Evolutionary conservation across 2,888 invertebrate species (phyloP).

Genomic region (Dryococelus australis): DNA sequence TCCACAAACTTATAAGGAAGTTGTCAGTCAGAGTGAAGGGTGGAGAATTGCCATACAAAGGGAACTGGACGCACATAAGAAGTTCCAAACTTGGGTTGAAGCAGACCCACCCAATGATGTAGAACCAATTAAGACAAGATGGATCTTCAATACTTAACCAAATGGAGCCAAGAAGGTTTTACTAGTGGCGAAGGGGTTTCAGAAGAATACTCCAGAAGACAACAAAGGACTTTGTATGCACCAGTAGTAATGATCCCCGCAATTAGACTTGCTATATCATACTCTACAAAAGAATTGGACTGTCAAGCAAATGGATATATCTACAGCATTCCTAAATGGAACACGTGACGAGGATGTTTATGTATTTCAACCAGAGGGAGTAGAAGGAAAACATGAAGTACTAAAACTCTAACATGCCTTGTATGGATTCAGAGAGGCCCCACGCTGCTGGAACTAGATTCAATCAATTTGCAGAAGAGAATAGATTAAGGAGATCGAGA

Average conservation of each 20-base stretch:
- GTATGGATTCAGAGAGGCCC: background rate
- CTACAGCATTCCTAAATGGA: background rate
- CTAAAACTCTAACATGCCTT: background rate
- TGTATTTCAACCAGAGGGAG: background rate
- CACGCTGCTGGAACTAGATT: background rate
- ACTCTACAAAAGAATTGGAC: background rate
- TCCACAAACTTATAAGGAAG: too few relatives aligned
- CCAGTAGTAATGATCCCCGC: background rate
- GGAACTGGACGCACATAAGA: too few relatives aligned
- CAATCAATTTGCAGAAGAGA: background rate
- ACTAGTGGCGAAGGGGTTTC: background rate
- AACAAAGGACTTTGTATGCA: constrained; percentile 1
- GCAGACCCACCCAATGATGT: background rate
- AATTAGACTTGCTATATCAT: background rate
- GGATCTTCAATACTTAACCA: background rate
- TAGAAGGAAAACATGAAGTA: background rate
- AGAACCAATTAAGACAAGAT: background rate
- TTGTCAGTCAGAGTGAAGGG: too few relatives aligned
- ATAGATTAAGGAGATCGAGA: too few relatives aligned
- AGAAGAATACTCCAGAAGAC: background rate
- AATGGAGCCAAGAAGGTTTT: background rate
- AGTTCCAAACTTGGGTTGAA: background rate
- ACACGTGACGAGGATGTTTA: background rate
- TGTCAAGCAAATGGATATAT: too few relatives aligned
- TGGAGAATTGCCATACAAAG: too few relatives aligned